Evolutionary conservation across 2,888 invertebrate genomes (phyloP).

Genomic region (Cryptophagus acutangulus): DNA sequence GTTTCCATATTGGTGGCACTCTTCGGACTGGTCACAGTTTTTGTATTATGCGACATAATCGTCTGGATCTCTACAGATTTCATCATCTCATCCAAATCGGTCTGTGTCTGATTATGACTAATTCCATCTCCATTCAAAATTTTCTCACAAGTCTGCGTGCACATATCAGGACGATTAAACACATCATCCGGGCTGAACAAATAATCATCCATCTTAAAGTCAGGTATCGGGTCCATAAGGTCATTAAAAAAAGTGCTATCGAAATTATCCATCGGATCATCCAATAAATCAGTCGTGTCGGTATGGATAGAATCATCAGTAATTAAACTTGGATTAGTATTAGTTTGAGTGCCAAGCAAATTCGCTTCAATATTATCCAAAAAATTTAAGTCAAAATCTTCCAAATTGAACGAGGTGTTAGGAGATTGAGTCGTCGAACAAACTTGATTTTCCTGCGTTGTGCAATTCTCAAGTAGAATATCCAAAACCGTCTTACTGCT

Average conservation of each 20-base stretch:
- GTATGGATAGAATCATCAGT: constrained; percentile 36
- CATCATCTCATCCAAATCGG: constrained; percentile 52
- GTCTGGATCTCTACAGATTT: constrained; percentile 60
- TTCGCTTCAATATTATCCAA: constrained; percentile 28
- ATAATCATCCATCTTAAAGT: too few species aligned
- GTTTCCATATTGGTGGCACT: constrained; percentile 53
- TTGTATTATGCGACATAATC: constrained; percentile 35
- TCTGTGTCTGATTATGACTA: constrained; percentile 62
- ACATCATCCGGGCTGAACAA: constrained; percentile 42
- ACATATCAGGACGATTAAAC: constrained; percentile 36
- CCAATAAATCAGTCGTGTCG: constrained; percentile 38
- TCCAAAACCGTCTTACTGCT: constrained; percentile 12
- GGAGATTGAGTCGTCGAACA: constrained; percentile 37
- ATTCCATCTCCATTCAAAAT: constrained; percentile 53
- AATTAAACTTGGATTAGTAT: constrained; percentile 11
- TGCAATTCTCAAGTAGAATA: not conserved
- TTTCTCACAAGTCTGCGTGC: constrained; percentile 50
- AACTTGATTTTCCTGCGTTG: constrained; percentile 29
- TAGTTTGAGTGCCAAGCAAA: constrained; percentile 42
- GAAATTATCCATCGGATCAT: too few species aligned
- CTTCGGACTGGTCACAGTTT: constrained; percentile 23
- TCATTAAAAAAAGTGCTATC: constrained; percentile 48
- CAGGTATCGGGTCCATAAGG: constrained; percentile 60
- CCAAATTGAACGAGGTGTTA: constrained; percentile 40
- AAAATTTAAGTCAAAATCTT: constrained; percentile 31